Base-by-base conservation (phyloP, 1,140 invertebrate genomes). In the Drosophila carrolli region DNA sequence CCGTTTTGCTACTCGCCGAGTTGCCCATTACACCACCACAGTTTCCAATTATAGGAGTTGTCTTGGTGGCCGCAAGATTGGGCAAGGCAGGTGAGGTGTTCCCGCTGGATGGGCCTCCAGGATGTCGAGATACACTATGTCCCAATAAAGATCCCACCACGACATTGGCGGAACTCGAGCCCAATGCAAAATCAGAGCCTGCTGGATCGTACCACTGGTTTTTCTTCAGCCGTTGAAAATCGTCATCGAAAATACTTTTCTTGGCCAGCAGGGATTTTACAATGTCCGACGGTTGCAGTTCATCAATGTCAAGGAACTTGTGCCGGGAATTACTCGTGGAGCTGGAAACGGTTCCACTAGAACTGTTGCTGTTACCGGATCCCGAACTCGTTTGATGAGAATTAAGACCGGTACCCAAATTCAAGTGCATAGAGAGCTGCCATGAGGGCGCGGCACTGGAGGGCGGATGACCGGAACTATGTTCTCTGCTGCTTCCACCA, bases 181-280 rank as follows among this genome's bases (percentile, higher is more conserved):
- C 65, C n/a, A 78, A 3, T 16, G 35, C 60, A 11, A 79, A 79
- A 38, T 91, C 90, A 0, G 62, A 70, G 11, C 71, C 59, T 1
- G 70, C 58, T 51, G 96, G 96, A 92, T 97, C 96, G 90, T 97
- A 97, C 92, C 97, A 97, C 78, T 98, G 95, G 81, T 95, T 95
- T 81, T 98, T 97, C 92, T 99, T 98, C 16, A 99, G 93, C 9
- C 98, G 94, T 91, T 98, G 98, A 11, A 96, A 96, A 91, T 99
- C 98, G 92, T 99, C 98, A 91, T 99, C 98, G 92, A 99, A 98
- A 10, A 99, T 97, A 55, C 97, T 98, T 53, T 96, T 95, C 90
- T 97, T 98, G 7, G 97, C 97, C 67, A 99, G 93, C 51, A 99
- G 94, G 11, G 97, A 97, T 84, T 98, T 97, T 5, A 98, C 96